Base-by-base conservation (phyloP, 2,113 vertebrate species). In the Lates calcarifer region DNA sequence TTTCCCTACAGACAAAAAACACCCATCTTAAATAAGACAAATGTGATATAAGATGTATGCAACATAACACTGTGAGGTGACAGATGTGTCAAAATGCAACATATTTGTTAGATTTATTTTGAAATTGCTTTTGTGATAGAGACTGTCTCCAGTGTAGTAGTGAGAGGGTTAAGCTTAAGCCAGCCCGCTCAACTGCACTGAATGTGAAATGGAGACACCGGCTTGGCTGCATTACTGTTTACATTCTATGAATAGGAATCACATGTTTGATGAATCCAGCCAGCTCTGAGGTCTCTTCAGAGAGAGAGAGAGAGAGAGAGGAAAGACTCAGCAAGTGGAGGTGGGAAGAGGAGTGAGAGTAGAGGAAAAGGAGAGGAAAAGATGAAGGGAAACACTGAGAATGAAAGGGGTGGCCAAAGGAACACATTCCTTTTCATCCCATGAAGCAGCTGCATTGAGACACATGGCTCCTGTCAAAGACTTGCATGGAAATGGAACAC, bases 181-280 rank as follows among this genome's bases (percentile, higher is more conserved):
- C 84, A 6, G 41, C 73, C 89, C 70, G 75, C 81, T 84, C 77
- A 77, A 60, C 75, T 86, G 74, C 57, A 29, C 75, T 70, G 41
- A 71, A 84, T 86, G 84, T 83, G 89, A 89, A 90, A 91, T 90
- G 91, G 90, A 93, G 90, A 93, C 79, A 73, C 74, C 63, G 29
- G 70, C 83, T 82, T 90, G 89, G 87, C 91, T 77, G 77, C 75
- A 62, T 80, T 84, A 90, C 86, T 95, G 92, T 94, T 94, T 94
- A 90, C 86, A 81, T 93, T 94, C 91, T 93, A 91, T 94, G 91
- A 95, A 93, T 93, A 94, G 91, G 91, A 92, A 91, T 89, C 79
- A 83, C 86, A 90, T 91, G 92, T 93, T 93, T 82, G 81, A 90
- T 93, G 87, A 90, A 91, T 89, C 63, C 79, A 83, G 76, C 77